These are phyloP conservation scores for Drosophila barbarae DNA, from an alignment of 2,888 invertebrate species.

Conservation along the genomic window DNA sequence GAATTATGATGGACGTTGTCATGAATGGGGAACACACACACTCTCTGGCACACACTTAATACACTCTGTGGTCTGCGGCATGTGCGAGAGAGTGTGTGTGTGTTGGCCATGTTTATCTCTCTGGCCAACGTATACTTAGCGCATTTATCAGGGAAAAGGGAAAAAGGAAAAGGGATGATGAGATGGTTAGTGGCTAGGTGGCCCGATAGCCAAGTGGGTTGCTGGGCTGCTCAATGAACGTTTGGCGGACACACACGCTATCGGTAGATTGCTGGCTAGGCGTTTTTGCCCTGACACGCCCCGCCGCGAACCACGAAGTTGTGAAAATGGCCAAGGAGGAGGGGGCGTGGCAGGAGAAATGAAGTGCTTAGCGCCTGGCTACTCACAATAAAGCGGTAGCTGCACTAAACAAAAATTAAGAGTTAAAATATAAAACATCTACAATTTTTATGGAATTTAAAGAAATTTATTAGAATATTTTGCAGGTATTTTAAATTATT, in stretches of 20 bases:
- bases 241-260: conserved; percentile 38
- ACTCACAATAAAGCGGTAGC: conserved; percentile 17
- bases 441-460: too few relatives aligned
- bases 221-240: conserved; percentile 22
- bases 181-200: conserved; percentile 3
- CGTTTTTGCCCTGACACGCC: conserved; percentile 65
- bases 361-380: conserved; percentile 60
- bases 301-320: not conserved
- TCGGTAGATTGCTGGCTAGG: conserved; percentile 60
- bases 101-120: conserved; percentile 65
- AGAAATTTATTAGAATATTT: not conserved
- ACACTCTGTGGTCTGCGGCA: conserved; percentile 41
- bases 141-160: conserved; percentile 40
- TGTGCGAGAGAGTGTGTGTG: conserved; percentile 48
- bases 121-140: conserved; percentile 70
- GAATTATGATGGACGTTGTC: conserved; percentile 69
- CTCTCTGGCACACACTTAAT: conserved; percentile 10
- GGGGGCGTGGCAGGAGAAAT: conserved; percentile 44
- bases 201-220: conserved; percentile 3
- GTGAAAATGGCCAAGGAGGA: conserved; percentile 10
- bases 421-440: too few relatives aligned
- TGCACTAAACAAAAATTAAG: conserved; percentile 7
- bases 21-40: conserved; percentile 49
- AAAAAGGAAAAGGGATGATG: conserved; percentile 1
- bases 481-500: not conserved